Conservation (phyloP, 1,140 invertebrate genomes). For the Hypsibius dujardini region DNA sequence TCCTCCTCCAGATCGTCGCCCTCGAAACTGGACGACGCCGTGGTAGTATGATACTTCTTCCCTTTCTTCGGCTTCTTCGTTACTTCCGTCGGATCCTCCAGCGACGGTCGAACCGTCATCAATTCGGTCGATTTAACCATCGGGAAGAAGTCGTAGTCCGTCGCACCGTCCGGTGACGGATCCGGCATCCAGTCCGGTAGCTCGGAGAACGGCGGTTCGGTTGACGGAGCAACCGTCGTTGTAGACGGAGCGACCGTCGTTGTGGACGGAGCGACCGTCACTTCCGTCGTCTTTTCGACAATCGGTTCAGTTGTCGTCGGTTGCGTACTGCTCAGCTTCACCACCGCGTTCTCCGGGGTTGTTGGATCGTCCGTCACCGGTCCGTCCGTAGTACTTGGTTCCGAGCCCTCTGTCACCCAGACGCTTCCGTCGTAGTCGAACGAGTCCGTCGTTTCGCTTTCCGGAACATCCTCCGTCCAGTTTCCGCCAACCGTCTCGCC, state of each 20-base stretch:
- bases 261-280: neutral
- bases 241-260: neutral
- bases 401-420: no score
- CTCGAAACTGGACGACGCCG: neutral
- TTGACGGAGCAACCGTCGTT: neutral
- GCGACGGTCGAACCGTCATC: neutral
- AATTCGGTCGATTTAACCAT: neutral
- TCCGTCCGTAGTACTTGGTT: no score
- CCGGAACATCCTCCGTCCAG: neutral
- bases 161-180: neutral
- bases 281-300: neutral
- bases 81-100: neutral
- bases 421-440: no score
- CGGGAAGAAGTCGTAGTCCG: neutral
- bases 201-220: neutral
- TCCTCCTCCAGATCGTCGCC: neutral
- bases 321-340: neutral
- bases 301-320: neutral
- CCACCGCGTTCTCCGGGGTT: neutral
- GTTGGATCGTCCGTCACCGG: no score
- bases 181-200: constrained; percentile 15
- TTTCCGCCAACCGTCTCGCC: neutral
- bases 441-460: neutral
- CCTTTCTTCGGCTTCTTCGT: constrained; percentile 11
- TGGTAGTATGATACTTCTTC: constrained; percentile 12